These are phyloP conservation scores for Peribatodes rhomboidaria DNA, from an alignment of 2,888 invertebrate species.

Conservation along the genomic window DNA sequence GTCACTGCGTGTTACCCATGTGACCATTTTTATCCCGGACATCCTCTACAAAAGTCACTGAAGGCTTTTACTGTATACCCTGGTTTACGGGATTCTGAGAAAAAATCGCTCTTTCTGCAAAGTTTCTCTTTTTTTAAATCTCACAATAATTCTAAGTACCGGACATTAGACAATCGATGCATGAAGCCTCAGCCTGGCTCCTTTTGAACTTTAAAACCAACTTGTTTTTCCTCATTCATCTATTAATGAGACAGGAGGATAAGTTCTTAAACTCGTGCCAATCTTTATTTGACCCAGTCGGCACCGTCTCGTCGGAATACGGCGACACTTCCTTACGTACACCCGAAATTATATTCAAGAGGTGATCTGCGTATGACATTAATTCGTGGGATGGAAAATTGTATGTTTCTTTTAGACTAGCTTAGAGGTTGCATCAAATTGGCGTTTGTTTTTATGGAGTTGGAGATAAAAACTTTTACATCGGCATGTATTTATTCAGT, in stretches of 20 bases:
- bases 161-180: conserved; percentile 23
- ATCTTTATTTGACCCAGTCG: conserved; percentile 36
- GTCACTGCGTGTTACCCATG: too few species aligned
- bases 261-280: conserved; percentile 29
- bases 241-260: conserved; percentile 33
- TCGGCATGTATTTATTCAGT: too few species aligned
- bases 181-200: conserved; percentile 21
- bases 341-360: conserved; percentile 24
- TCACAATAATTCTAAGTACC: conserved; percentile 10
- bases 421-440: neutral
- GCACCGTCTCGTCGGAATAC: conserved; percentile 3
- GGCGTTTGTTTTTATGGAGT: neutral
- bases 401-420: conserved; percentile 2
- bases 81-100: too few species aligned
- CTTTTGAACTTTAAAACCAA: conserved; percentile 19
- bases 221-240: conserved; percentile 37
- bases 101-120: neutral
- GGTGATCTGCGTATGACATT: conserved; percentile 20
- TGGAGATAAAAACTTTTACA: neutral
- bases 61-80: too few species aligned
- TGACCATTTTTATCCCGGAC: too few species aligned
- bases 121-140: conserved; percentile 14
- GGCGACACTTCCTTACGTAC: conserved; percentile 32
- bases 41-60: too few species aligned
- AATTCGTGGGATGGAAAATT: conserved; percentile 30